Percentiles rank a stretch among this genome's conserved stretches.
These are phyloP conservation scores for Actinostola sp. DNA, from an alignment of 92 coral and sea anemone genomes.

Conservation along the genomic window DNA sequence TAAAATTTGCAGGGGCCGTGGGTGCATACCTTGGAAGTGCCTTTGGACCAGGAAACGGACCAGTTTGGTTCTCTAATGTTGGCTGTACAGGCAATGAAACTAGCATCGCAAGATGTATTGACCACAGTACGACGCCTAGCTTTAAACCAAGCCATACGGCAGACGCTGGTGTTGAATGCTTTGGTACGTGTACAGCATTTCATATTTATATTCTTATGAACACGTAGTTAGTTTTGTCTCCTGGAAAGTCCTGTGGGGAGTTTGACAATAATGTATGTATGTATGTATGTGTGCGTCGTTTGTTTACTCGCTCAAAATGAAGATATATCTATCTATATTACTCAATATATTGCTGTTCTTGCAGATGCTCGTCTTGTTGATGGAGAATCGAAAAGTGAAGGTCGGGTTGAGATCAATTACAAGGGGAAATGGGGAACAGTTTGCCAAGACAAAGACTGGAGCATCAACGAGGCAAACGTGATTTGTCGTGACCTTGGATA, in stretches of 20 bases:
- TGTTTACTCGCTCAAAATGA: no score
- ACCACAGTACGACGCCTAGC: slow-evolving; percentile 10
- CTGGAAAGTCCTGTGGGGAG: no score
- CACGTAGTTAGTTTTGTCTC: no score
- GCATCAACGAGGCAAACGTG: slow-evolving; percentile 25
- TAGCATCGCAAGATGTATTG: slow-evolving; percentile 31
- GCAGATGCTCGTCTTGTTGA: slow-evolving; percentile 36
- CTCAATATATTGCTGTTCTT: no score
- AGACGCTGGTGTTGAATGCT: slow-evolving; percentile 66
- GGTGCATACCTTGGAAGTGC: slow-evolving; percentile 53
- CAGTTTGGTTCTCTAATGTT: slow-evolving; percentile 58
- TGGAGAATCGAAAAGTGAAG: slow-evolving; percentile 9
- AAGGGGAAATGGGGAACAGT: slow-evolving; percentile 40
- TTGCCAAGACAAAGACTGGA: slow-evolving; percentile 21
- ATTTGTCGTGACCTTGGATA: slow-evolving; percentile 47
- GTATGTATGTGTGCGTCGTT: no score
- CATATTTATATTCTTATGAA: no score
- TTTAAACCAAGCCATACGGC: background rate
- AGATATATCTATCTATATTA: no score
- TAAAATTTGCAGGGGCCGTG: slow-evolving; percentile 43
- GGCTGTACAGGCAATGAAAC: slow-evolving; percentile 50
- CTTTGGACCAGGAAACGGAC: slow-evolving; percentile 56
- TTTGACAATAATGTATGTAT: no score
- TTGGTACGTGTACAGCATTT: no score
- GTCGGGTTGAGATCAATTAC: slow-evolving; percentile 32